phyloP scores from a whole-genome alignment of 2,113 vertebrate genomes.

The Phrynosoma blainvillii region DNA sequence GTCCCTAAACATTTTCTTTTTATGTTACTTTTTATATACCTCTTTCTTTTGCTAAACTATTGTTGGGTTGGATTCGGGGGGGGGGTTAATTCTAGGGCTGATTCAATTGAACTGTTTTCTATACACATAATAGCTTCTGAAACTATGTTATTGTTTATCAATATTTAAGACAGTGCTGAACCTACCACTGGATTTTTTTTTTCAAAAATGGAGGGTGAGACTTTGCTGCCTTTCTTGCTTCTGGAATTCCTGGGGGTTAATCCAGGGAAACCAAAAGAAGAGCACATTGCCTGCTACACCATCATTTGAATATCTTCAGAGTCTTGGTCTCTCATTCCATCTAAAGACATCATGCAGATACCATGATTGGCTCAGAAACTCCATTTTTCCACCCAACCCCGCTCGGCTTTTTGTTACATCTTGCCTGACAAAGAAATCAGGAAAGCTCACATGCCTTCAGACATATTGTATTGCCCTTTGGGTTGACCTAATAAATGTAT shows the following conservation, averaged over 20 bases:
- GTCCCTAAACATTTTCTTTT: slow-evolving; percentile 2
- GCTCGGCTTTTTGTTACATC: too few species aligned
- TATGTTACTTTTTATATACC: not conserved
- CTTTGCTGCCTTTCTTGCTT: not conserved
- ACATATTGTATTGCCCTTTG: too few species aligned
- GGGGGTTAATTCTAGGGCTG: not conserved
- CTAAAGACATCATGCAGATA: too few species aligned
- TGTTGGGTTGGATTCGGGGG: not conserved
- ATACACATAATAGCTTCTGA: not conserved
- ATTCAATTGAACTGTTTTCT: not conserved
- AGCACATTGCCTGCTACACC: not conserved
- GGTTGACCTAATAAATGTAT: too few species aligned
- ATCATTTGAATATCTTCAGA: not conserved
- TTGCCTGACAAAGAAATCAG: too few species aligned
- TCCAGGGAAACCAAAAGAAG: too few species aligned
- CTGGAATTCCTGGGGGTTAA: not conserved
- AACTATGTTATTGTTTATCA: not conserved
- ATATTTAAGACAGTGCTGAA: too few species aligned
- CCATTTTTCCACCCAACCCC: too few species aligned
- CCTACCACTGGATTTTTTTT: not conserved
- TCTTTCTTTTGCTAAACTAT: not conserved
- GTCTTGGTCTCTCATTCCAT: too few species aligned
- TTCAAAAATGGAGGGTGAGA: not conserved
- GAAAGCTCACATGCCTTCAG: too few species aligned
- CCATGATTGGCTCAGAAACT: too few species aligned